Evolutionary conservation across 2,888 invertebrate genomes (phyloP), one percentile per base, ranked within the genome.

Genomic region (Bruchidius siliquastri): DNA sequence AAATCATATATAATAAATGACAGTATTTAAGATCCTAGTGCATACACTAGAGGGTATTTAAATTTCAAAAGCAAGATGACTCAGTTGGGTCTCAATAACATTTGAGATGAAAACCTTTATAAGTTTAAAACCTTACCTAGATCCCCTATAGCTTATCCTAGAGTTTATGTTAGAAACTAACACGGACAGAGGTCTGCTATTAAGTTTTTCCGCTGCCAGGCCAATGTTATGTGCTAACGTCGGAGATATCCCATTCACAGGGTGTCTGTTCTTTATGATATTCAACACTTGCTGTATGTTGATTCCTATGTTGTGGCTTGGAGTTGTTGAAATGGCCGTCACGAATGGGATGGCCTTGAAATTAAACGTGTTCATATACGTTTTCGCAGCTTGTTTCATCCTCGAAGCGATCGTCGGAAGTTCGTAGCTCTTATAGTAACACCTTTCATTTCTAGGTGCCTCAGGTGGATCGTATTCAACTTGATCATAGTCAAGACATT

Each of bases 401-500:
- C 88, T 89, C 0, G 92, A 92, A 0, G 92, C 89, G n/a, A 90
- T 88, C 0, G 92, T 92, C 2, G 92, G 91, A 82, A 88, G 81
- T 83, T 91, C 90, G 82, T 92, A 92, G 49, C 82, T 85, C 74
- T 79, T 84, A n/a, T 79, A 79, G 70, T 76, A 81, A 74, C 76
- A 78, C 74, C 74, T 78, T 8, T 77, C 67, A 20, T 76, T 77
- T 69, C 81, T 78, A 8, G 81, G 80, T 0, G 81, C 81, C 69
- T 78, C 74, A 13, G 80, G 81, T 71, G 80, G 79, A 49, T 81
- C 78, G 73, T 79, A 81, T 49, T 74, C 73, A 21, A 18, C 68
- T 10, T 20, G 8, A 13, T 49, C 49, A 49, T 13, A 49, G 49
- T 18, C 18, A 13, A 49, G 13, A 49, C 13, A 49, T 18, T 49